Conservation (phyloP, 2,797 vertebrate species). For the Chromis chromis region DNA sequence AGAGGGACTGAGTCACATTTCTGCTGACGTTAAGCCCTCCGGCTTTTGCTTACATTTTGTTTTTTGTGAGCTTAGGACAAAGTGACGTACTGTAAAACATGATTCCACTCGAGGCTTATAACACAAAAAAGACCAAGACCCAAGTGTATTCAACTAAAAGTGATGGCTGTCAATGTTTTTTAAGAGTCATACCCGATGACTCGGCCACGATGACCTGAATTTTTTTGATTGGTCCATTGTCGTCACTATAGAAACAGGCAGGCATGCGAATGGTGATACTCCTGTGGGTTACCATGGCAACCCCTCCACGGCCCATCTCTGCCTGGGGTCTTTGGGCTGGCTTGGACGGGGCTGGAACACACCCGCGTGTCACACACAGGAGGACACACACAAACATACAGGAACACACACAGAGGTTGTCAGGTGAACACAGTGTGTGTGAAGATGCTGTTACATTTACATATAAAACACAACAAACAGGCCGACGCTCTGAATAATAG, state of each 20-base stretch:
- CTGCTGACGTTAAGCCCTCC: constrained; percentile 28
- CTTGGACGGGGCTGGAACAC: constrained; percentile 88
- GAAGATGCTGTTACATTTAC: constrained; percentile 12
- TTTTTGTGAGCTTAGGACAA: constrained; percentile 29
- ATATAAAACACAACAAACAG: constrained; percentile 20
- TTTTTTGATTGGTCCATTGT: constrained; percentile 94
- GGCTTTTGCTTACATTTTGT: constrained; percentile 30
- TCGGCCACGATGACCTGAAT: constrained; percentile 96
- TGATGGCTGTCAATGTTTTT: constrained; percentile 60
- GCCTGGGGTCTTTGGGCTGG: constrained; percentile 89
- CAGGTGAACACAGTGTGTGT: constrained; percentile 18
- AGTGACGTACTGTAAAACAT: constrained; percentile 36
- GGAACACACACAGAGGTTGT: constrained; percentile 14
- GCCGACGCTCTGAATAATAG: background rate
- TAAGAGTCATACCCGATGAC: constrained; percentile 88
- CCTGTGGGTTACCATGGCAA: constrained; percentile 89
- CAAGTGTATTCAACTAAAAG: constrained; percentile 48
- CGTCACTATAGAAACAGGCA: constrained; percentile 94
- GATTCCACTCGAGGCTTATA: constrained; percentile 29
- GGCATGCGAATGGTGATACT: constrained; percentile 95
- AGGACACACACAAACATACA: background rate
- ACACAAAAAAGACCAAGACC: constrained; percentile 10
- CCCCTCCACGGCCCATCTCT: constrained; percentile 86
- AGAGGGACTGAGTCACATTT: constrained; percentile 39
- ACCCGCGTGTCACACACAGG: constrained; percentile 22